Conservation (phyloP, 2,113 vertebrate species). For the Xiphophorus maculatus region DNA sequence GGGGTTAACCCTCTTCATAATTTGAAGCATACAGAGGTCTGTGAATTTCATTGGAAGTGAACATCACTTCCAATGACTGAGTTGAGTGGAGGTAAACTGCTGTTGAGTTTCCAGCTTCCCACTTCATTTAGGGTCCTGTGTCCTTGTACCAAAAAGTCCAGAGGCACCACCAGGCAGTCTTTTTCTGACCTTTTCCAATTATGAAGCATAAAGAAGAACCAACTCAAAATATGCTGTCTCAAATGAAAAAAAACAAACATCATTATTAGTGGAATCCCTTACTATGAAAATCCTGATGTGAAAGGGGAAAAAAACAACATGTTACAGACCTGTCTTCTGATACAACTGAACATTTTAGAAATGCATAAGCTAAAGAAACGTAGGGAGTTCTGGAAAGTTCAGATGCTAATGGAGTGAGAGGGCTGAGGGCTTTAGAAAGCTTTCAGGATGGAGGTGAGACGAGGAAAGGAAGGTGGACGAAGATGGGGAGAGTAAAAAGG, state of each 20-base stretch:
- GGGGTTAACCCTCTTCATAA: not conserved
- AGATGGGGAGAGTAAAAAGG: conserved; percentile 41
- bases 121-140: not conserved
- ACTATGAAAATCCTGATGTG: not conserved
- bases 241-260: not conserved
- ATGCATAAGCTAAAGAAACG: not conserved
- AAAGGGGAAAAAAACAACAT: not conserved
- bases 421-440: conserved; percentile 11
- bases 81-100: not conserved
- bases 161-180: not conserved
- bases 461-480: conserved; percentile 35
- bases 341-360: conserved; percentile 5
- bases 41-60: not conserved
- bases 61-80: not conserved
- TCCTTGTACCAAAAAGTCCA: not conserved
- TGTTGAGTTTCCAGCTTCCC: not conserved
- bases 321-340: conserved; percentile 28
- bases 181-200: not conserved
- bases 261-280: not conserved
- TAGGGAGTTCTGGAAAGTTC: not conserved
- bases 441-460: conserved; percentile 19
- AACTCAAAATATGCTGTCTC: not conserved
- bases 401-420: not conserved
- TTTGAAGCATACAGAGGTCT: not conserved
- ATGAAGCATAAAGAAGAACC: not conserved